A percentile compares a stretch with the other conserved stretches of the same genome.
Evolutionary conservation across 2,888 invertebrate species (phyloP).

Genomic region (Ennomos erosarius): DNA sequence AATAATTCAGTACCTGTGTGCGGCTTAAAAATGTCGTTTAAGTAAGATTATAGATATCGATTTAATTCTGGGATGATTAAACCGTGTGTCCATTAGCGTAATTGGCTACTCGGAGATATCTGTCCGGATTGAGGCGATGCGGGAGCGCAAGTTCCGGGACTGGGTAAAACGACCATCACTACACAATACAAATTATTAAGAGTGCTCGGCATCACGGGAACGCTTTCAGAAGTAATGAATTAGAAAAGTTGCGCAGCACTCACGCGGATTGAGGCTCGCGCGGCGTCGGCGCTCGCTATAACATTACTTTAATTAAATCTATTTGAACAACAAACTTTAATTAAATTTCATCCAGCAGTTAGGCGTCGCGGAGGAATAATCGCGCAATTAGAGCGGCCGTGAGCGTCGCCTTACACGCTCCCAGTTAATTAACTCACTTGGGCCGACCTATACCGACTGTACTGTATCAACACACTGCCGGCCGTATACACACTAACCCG

Average conservation of each 20-base stretch:
- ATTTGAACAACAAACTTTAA: constrained; percentile 87
- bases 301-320: constrained; percentile 87
- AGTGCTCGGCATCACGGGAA: constrained; percentile 84
- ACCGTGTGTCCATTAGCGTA: constrained; percentile 60
- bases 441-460: constrained; percentile 70
- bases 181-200: constrained; percentile 85
- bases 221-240: constrained; percentile 86
- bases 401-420: constrained; percentile 85
- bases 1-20: constrained; percentile 62
- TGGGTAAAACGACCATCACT: constrained; percentile 68
- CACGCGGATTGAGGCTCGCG: constrained; percentile 82
- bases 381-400: constrained; percentile 85
- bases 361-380: constrained; percentile 85
- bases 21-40: constrained; percentile 50
- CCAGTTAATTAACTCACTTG: constrained; percentile 84
- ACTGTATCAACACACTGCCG: constrained; percentile 53
- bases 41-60: constrained; percentile 54
- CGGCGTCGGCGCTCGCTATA: constrained; percentile 74
- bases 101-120: constrained; percentile 48
- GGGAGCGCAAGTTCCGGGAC: constrained; percentile 29
- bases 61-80: constrained; percentile 56
- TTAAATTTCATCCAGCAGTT: constrained; percentile 86
- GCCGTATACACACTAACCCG: constrained; percentile 8
- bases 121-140: constrained; percentile 11
- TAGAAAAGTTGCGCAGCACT: constrained; percentile 86